These are phyloP conservation scores for Strix aluco DNA, from an alignment of 2,113 vertebrate species.

Conservation along the genomic window DNA sequence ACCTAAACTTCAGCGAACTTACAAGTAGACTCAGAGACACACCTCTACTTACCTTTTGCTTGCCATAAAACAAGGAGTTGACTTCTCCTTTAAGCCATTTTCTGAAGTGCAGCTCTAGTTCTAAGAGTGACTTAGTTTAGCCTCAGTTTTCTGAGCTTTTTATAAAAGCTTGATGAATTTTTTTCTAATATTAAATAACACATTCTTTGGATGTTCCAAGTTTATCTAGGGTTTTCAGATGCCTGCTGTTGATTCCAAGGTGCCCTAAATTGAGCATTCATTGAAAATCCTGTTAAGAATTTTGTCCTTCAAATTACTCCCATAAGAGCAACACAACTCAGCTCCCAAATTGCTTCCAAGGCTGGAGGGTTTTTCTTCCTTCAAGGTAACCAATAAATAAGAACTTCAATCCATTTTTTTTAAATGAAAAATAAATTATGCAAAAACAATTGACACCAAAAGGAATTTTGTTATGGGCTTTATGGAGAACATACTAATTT, in stretches of 20 bases:
- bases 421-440: background rate
- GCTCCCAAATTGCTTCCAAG: background rate
- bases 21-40: background rate
- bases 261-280: background rate
- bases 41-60: background rate
- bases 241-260: background rate
- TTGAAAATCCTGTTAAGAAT: background rate
- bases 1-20: background rate
- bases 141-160: conserved; percentile 16
- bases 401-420: background rate
- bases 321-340: background rate
- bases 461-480: background rate
- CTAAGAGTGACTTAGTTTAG: background rate
- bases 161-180: background rate
- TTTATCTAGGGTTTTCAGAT: background rate
- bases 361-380: background rate
- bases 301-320: background rate
- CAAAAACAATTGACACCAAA: background rate
- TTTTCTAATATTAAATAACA: background rate
- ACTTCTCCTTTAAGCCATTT: background rate
- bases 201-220: background rate
- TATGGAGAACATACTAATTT: background rate
- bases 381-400: background rate
- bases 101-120: background rate
- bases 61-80: background rate